Percentiles rank a stretch among this genome's conserved stretches.
Conservation (phyloP, 1,140 invertebrate species). For the Nixonia krombeini region DNA sequence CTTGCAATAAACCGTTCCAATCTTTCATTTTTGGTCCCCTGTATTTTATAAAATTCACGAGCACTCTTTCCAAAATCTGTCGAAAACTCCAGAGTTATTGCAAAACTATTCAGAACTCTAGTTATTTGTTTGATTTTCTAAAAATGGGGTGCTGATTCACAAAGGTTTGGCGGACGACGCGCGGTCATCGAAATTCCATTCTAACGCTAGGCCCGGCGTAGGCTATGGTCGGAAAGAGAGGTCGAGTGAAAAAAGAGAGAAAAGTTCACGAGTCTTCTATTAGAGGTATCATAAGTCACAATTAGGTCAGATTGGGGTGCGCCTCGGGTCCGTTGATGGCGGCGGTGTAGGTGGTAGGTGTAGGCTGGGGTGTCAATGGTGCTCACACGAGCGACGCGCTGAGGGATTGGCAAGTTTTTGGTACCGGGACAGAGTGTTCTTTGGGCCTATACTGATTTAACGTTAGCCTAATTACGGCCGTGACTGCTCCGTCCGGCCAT, state of each 20-base stretch:
- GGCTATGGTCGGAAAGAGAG: too few relatives aligned
- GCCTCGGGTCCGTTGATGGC: constrained; percentile 38
- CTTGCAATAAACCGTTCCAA: too few relatives aligned
- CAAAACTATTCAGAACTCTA: too few relatives aligned
- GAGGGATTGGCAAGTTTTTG: constrained; percentile 21
- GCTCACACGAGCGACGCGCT: constrained; percentile 2
- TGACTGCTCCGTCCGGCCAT: constrained; percentile 35
- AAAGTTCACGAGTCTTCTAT: constrained; percentile 41
- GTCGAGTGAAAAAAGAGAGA: constrained; percentile 30
- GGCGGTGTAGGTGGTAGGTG: constrained; percentile 48
- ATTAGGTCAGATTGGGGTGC: constrained; percentile 62
- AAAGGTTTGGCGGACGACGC: constrained; percentile 9
- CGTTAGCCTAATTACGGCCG: constrained; percentile 55
- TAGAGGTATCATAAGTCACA: constrained; percentile 66
- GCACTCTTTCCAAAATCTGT: too few relatives aligned
- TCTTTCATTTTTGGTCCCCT: too few relatives aligned
- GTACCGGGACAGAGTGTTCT: constrained; percentile 22
- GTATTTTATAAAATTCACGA: too few relatives aligned
- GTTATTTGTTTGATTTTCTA: too few relatives aligned
- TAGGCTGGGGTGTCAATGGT: constrained; percentile 37
- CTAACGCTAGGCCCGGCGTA: constrained; percentile 26
- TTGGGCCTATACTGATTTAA: constrained; percentile 62
- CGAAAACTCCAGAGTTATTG: too few relatives aligned
- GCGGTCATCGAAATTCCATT: constrained; percentile 13
- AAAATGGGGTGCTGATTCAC: too few relatives aligned